Evolutionary conservation across 1,140 invertebrate genomes (phyloP).

Genomic region (Harpegnathos saltator): DNA sequence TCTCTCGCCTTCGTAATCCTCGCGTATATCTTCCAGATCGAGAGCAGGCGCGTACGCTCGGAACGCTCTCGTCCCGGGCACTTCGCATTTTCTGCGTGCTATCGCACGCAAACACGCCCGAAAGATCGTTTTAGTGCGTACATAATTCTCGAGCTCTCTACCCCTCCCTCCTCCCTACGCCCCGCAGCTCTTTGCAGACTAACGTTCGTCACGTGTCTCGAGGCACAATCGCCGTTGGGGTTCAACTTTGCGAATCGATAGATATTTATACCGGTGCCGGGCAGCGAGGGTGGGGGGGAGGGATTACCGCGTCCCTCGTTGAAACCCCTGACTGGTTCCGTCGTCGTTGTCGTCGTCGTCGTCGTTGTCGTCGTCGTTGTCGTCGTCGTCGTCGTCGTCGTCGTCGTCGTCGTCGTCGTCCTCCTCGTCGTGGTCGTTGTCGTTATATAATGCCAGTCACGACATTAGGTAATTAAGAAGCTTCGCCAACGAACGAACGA

Average conservation of each 20-base stretch:
- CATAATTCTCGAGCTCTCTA: conserved; percentile 4
- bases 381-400: no score
- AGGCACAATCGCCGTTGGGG: conserved; percentile 41
- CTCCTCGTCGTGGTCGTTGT: no score
- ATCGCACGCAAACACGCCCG: not conserved
- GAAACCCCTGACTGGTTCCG: conserved; percentile 68
- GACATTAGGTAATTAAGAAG: conserved; percentile 71
- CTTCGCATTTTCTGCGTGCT: conserved; percentile 6
- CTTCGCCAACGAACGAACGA: conserved; percentile 26
- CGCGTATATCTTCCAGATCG: no score
- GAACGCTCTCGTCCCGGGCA: not conserved
- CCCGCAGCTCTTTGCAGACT: not conserved
- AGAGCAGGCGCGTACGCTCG: no score
- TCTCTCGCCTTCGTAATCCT: no score
- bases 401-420: no score
- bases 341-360: conserved; percentile 15
- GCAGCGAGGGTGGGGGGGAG: conserved; percentile 54
- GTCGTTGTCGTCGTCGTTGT: no score
- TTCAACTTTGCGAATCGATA: conserved; percentile 69
- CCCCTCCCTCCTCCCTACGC: not conserved
- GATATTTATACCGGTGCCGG: conserved; percentile 67
- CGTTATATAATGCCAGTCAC: conserved; percentile 66
- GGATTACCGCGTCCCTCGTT: conserved; percentile 70
- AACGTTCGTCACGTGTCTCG: conserved; percentile 28
- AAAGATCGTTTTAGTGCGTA: conserved; percentile 4